Percentiles rank a stretch among this genome's conserved stretches.
phyloP scores from a whole-genome alignment of 2,113 vertebrate species.

The Nothoprocta perdicaria region DNA sequence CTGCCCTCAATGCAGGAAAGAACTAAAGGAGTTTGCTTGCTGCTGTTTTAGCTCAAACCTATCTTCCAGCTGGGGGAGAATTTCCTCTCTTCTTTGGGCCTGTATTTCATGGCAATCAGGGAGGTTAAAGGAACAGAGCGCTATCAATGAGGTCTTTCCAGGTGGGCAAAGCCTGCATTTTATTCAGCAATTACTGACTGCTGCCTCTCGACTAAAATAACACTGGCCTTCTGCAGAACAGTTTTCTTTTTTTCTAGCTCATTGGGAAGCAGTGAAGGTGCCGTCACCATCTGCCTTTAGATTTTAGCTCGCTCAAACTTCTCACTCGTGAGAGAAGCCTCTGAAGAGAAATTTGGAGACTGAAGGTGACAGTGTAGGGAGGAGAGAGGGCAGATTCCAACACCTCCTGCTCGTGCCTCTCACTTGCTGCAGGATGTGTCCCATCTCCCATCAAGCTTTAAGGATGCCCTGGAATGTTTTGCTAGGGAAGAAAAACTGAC shows the following conservation, averaged over 20 bases:
- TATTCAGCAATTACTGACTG: background rate
- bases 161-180: background rate
- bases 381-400: background rate
- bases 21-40: background rate
- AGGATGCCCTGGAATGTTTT: background rate
- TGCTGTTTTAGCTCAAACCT: background rate
- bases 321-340: background rate
- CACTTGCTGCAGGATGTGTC: rapidly evolving
- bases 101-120: background rate
- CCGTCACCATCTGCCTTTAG: rapidly evolving
- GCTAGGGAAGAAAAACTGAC: too few relatives aligned
- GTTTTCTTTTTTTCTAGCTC: background rate
- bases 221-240: background rate
- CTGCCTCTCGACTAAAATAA: background rate
- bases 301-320: background rate
- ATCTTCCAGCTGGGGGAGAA: background rate
- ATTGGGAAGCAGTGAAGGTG: background rate
- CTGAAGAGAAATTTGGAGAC: background rate
- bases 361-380: background rate
- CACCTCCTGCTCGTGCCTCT: rapidly evolving
- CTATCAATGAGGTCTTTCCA: background rate
- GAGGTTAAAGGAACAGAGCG: background rate
- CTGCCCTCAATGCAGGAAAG: background rate
- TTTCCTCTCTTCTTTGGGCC: background rate
- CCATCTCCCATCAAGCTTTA: background rate